A percentile compares a stretch with the other conserved stretches of the same genome.
These are phyloP conservation scores for Eremophila alpestris DNA, from an alignment of 2,797 vertebrate species.

Conservation along the genomic window DNA sequence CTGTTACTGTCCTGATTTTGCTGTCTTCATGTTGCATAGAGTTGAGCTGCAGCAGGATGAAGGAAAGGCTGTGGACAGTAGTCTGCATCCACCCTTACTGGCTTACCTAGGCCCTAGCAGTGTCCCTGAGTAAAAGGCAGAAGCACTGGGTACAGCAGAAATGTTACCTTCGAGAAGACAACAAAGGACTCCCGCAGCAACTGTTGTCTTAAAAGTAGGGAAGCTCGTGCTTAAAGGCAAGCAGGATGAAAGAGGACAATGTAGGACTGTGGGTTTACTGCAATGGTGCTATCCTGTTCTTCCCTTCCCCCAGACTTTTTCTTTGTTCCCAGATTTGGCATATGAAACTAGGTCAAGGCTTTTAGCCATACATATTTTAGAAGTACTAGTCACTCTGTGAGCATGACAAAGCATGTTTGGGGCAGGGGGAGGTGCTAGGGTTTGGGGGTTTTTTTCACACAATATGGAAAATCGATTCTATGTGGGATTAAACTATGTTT, in stretches of 20 bases:
- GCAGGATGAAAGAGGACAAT: background rate
- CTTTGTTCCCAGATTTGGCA: background rate
- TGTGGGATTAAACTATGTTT: background rate
- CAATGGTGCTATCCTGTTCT: background rate
- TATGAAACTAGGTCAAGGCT: background rate
- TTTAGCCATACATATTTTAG: background rate
- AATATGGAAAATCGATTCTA: background rate
- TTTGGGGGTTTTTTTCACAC: rapidly evolving
- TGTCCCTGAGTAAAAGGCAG: background rate
- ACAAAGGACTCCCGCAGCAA: background rate
- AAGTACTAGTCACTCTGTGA: background rate
- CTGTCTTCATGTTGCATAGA: background rate
- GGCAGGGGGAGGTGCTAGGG: no score
- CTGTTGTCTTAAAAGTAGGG: background rate
- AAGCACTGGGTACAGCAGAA: background rate
- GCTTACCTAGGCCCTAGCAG: background rate
- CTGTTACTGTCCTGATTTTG: background rate
- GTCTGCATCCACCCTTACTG: background rate
- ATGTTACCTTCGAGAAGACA: background rate
- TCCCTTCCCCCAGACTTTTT: background rate
- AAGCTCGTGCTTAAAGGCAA: background rate
- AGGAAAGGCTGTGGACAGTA: background rate
- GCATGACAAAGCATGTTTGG: background rate
- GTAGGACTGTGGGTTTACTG: background rate
- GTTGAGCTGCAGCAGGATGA: background rate